These are phyloP conservation scores for Champsocephalus gunnari DNA, from an alignment of 2,797 vertebrate genomes.

Conservation along the genomic window DNA sequence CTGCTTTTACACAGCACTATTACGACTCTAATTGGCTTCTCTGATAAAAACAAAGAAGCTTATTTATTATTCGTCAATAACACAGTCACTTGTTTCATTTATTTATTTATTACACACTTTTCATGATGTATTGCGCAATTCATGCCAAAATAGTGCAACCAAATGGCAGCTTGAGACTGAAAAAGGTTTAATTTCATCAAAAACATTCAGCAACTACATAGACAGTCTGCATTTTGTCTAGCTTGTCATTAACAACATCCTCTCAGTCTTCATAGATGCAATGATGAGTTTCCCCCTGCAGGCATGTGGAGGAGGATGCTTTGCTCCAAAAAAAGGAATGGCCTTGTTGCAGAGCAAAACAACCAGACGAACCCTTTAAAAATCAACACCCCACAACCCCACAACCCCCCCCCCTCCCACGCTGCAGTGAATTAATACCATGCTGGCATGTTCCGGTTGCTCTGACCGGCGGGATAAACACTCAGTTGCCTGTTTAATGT, in stretches of 20 bases:
- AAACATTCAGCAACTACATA: constrained; percentile 24
- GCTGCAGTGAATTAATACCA: constrained; percentile 45
- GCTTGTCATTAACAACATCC: constrained; percentile 11
- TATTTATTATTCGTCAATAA: not conserved
- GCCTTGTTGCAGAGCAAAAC: constrained; percentile 23
- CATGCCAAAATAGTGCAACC: constrained; percentile 54
- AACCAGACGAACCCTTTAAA: constrained; percentile 2
- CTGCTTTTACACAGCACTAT: not conserved
- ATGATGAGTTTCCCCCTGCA: constrained; percentile 26
- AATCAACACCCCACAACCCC: not conserved
- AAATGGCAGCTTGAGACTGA: constrained; percentile 18
- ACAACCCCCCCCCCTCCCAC: not conserved
- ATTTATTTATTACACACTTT: constrained; percentile 52
- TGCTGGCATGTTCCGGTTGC: constrained; percentile 6
- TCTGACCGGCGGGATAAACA: constrained; percentile 55
- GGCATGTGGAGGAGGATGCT: constrained; percentile 8
- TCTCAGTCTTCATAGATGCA: not conserved
- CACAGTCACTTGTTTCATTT: constrained; percentile 23
- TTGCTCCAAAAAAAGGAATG: constrained; percentile 16
- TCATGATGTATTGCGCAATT: constrained; percentile 51
- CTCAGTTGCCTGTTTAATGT: constrained; percentile 42
- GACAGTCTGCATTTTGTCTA: constrained; percentile 14
- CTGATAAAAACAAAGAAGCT: not conserved
- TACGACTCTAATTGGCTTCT: not conserved
- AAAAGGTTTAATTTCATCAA: constrained; percentile 30